phyloP scores from a whole-genome alignment of 2,888 invertebrate genomes.

The Sinhomidia bicolor region DNA sequence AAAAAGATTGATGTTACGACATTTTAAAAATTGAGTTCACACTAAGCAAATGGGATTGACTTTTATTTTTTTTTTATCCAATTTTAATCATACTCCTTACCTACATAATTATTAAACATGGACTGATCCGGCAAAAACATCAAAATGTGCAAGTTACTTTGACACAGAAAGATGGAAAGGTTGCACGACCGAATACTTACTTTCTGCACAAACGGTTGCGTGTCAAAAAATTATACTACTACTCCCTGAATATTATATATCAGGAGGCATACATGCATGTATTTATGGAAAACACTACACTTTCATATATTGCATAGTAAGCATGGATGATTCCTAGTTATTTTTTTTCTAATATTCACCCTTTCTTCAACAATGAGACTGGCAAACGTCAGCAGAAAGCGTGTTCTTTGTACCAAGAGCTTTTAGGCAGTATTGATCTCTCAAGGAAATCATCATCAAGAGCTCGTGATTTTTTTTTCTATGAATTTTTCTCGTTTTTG shows the following conservation, averaged over 20 bases:
- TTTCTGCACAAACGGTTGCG: too few species aligned
- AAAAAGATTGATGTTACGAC: too few species aligned
- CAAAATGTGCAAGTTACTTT: not conserved
- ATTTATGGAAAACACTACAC: not conserved
- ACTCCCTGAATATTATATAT: too few species aligned
- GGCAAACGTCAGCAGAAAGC: not conserved
- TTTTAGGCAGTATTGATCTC: not conserved
- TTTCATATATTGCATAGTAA: not conserved
- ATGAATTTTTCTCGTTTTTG: not conserved
- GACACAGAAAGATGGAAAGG: too few species aligned
- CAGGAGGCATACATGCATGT: not conserved
- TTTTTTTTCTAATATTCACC: not conserved
- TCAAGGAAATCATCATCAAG: not conserved
- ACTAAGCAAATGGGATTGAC: too few species aligned
- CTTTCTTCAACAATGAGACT: not conserved
- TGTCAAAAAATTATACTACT: too few species aligned
- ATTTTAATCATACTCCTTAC: too few species aligned
- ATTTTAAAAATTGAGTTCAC: too few species aligned
- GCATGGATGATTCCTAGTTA: not conserved
- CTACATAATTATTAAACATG: too few species aligned
- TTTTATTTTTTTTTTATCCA: too few species aligned
- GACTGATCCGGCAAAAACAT: not conserved
- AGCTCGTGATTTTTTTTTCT: not conserved
- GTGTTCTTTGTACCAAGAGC: not conserved
- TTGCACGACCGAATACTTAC: too few species aligned